Base-by-base conservation (phyloP, 2,797 vertebrate species). In the Diplodus puntazzo region DNA sequence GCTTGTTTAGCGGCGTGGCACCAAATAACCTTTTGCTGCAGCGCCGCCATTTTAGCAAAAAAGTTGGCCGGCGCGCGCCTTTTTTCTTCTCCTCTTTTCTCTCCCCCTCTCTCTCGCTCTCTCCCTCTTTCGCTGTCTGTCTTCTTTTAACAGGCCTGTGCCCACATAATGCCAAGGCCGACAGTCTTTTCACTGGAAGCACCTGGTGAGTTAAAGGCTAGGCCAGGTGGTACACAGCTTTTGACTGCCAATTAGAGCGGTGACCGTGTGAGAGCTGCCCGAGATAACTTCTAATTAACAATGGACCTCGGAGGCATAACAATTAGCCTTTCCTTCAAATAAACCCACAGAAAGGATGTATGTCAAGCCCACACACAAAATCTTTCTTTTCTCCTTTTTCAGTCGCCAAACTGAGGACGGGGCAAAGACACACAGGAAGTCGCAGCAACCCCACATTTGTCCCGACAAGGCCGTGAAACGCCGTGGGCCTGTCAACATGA, bases 281-380 rank as follows among this genome's bases (percentile, higher is more conserved):
- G 50, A 88, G 86, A 92, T 89, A 89, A 88, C 83, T 86, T 83
- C 88, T 91, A 92, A 93, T 94, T 92, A 93, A 90, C 89, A 72
- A 80, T 48, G 78, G 80, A 92, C 88, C 91, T 91, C 67, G 2
- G 77, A 89, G 91, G 87, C 89, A 91, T 89, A 81, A 88, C 88
- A 88, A 91, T 92, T 91, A 92, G 87, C 82, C 84, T 88, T 79
- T 78, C 72, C 77, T 87, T 89, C 82, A 81, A 79, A 91, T 72
- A 84, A 91, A 83, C 50, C 52, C 77, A 86, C 77, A 52, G 50
- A 79, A 68, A 45, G 58, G 60, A 69, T 27, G 57, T 52, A 53
- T 71, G 82, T 62, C 65, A 75, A 46, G 72, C 65, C 53, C 27
- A 27, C 73, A 67, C 67, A 83, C 75, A 42, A 87, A 73, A 77